These are phyloP conservation scores for Drepana arcuata DNA, from an alignment of 1,140 invertebrate genomes.

Conservation along the genomic window DNA sequence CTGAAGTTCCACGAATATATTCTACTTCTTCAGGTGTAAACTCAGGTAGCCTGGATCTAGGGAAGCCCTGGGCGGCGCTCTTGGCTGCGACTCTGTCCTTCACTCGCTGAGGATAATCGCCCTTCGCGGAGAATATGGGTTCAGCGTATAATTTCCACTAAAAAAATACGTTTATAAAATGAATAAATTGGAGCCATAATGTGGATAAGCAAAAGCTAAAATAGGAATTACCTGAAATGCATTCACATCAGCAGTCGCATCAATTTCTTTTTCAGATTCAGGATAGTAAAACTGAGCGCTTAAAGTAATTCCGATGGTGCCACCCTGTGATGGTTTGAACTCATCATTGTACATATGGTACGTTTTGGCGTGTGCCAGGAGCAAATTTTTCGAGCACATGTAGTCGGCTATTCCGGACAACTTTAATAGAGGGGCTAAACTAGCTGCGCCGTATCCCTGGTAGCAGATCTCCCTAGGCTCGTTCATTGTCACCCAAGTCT, in stretches of 20 bases:
- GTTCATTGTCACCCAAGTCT: conserved; percentile 80
- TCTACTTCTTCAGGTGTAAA: conserved; percentile 42
- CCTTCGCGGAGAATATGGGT: conserved; percentile 72
- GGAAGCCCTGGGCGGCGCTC: conserved; percentile 57
- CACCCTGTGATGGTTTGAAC: conserved; percentile 33
- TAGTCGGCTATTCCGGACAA: conserved; percentile 70
- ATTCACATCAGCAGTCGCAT: conserved; percentile 61
- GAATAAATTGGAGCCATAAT: neutral
- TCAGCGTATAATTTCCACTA: conserved; percentile 51
- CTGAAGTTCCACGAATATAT: conserved; percentile 51
- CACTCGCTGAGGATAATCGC: conserved; percentile 74
- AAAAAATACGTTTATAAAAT: conserved; percentile 7
- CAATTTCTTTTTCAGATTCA: conserved; percentile 49
- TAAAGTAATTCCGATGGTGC: conserved; percentile 69
- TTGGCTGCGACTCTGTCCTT: conserved; percentile 68
- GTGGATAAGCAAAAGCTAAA: neutral
- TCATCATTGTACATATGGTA: conserved; percentile 74
- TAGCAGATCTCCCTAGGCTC: conserved; percentile 76
- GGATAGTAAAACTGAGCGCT: conserved; percentile 65
- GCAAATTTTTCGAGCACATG: conserved; percentile 44
- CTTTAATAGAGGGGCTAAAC: conserved; percentile 64
- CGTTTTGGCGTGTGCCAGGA: conserved; percentile 47
- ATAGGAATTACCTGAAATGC: conserved; percentile 48
- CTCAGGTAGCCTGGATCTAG: conserved; percentile 48
- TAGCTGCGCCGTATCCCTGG: conserved; percentile 69